Conservation (phyloP, 2,888 invertebrate species). For the Gastracanthus pulcherrimus region DNA sequence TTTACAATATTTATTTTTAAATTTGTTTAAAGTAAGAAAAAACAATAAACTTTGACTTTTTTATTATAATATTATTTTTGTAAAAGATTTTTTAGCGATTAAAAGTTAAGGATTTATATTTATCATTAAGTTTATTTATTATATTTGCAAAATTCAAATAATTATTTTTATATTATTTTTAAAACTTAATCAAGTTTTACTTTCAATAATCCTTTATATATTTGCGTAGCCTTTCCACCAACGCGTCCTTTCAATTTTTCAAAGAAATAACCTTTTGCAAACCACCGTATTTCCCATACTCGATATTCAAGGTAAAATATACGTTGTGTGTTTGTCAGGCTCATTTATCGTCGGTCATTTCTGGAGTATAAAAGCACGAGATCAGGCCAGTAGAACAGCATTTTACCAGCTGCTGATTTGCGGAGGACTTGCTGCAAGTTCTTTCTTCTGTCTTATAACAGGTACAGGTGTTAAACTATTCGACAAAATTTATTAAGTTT, state of each 20-base stretch:
- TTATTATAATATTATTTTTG: too few relatives aligned
- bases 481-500: too few relatives aligned
- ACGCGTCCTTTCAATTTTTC: not conserved
- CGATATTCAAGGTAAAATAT: slow-evolving; percentile 13
- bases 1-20: not conserved
- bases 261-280: not conserved
- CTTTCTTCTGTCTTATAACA: too few relatives aligned
- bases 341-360: slow-evolving; percentile 18
- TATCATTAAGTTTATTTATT: not conserved
- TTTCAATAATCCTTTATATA: too few relatives aligned
- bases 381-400: not conserved
- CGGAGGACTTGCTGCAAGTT: not conserved
- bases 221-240: not conserved
- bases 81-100: not conserved
- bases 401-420: not conserved
- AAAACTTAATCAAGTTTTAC: not conserved
- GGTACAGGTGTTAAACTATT: not conserved
- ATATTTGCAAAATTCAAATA: not conserved
- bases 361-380: slow-evolving; percentile 33
- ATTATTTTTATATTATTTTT: not conserved
- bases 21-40: not conserved
- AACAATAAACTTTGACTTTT: not conserved
- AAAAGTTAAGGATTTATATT: not conserved
- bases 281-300: not conserved
- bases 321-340: slow-evolving; percentile 35